Conservation (phyloP, 2,888 invertebrate species). For the Augochlorella aurata region DNA sequence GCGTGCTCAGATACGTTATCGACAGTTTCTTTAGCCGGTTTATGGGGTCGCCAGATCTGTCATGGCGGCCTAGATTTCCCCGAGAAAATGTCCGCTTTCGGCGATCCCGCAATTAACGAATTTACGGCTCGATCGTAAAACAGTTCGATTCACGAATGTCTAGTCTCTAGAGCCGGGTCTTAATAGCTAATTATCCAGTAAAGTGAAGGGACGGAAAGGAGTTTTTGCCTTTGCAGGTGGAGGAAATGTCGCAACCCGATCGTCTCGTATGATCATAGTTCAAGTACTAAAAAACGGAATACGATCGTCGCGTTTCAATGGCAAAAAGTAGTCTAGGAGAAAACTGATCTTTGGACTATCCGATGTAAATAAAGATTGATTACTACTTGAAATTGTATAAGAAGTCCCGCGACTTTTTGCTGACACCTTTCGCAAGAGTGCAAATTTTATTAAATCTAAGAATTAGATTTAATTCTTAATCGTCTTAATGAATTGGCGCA, state of each 20-base stretch:
- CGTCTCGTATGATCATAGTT: not conserved
- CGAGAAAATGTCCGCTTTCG: not conserved
- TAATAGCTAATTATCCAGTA: not conserved
- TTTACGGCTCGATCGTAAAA: slow-evolving; percentile 1
- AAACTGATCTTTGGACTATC: not conserved
- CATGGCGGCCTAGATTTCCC: slow-evolving; percentile 13
- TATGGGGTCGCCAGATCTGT: slow-evolving; percentile 26
- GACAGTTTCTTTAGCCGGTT: slow-evolving; percentile 29
- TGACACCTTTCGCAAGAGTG: not conserved
- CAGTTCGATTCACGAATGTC: not conserved
- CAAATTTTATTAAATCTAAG: not conserved
- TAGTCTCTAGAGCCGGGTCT: not conserved
- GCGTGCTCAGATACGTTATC: slow-evolving; percentile 43
- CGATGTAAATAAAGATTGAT: not conserved
- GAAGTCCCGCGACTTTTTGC: not conserved
- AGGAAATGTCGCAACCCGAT: not conserved
- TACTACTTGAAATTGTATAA: not conserved
- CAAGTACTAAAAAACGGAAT: not conserved
- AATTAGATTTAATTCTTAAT: too few relatives aligned
- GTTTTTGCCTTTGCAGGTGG: not conserved
- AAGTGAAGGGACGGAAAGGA: not conserved
- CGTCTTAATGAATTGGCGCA: too few relatives aligned
- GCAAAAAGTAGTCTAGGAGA: not conserved
- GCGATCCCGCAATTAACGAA: slow-evolving; percentile 3
- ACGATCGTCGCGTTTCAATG: not conserved